Conservation (phyloP, 2,797 vertebrate species). For the Allobates femoralis region DNA sequence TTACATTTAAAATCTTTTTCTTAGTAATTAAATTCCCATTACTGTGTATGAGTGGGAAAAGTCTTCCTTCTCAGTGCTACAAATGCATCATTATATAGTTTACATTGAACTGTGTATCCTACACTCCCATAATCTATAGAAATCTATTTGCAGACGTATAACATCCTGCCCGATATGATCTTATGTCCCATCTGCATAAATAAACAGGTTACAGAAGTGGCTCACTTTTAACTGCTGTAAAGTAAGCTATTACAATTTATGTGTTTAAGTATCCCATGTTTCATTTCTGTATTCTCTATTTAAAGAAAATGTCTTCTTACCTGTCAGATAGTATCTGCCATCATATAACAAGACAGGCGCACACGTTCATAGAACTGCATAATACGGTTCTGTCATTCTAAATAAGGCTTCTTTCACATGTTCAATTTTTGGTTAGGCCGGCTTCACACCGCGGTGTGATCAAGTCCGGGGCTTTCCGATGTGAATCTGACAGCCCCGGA, state of each 20-base stretch:
- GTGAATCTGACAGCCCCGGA: too few species aligned
- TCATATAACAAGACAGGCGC: too few species aligned
- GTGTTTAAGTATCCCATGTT: neutral
- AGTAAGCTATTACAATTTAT: neutral
- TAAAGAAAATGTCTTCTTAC: too few species aligned
- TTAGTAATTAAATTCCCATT: neutral
- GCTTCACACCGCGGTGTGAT: too few species aligned
- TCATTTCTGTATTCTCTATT: neutral
- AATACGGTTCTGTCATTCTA: too few species aligned
- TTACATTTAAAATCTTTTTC: neutral
- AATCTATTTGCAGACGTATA: conserved; percentile 1
- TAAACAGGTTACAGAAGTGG: neutral
- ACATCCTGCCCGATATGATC: neutral
- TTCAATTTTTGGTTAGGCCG: too few species aligned
- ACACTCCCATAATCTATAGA: neutral
- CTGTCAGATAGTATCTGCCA: too few species aligned
- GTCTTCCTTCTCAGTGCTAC: neutral
- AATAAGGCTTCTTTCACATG: too few species aligned
- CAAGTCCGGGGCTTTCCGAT: too few species aligned
- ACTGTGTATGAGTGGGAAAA: neutral
- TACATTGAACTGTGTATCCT: neutral
- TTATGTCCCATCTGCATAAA: neutral
- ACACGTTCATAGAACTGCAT: too few species aligned
- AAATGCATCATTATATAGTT: neutral
- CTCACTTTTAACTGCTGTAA: neutral